Conservation (phyloP, 2,113 vertebrate species). For the Gymnobelideus leadbeateri region DNA sequence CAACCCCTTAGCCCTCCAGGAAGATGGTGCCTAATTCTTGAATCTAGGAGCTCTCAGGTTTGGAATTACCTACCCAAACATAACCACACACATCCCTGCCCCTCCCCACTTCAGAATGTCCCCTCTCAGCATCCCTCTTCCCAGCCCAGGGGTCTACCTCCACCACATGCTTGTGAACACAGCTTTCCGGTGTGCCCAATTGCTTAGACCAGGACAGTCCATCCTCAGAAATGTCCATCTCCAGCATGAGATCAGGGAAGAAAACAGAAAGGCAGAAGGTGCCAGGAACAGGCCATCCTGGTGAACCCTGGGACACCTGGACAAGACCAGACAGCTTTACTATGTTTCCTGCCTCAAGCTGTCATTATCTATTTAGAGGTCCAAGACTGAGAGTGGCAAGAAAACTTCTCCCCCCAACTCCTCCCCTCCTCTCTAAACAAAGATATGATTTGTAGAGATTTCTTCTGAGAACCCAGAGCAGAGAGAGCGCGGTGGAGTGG, state of each 20-base stretch:
- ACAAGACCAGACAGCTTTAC: not conserved
- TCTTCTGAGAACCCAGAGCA: not conserved
- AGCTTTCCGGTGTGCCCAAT: not conserved
- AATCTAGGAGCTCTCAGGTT: not conserved
- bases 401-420: not conserved
- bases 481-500: not conserved
- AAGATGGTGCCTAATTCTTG: not conserved
- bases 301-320: not conserved
- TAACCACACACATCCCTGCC: too few species aligned
- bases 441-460: not conserved
- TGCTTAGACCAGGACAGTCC: not conserved
- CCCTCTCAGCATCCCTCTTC: not conserved
- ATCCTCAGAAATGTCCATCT: not conserved
- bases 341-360: not conserved
- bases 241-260: not conserved
- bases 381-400: not conserved
- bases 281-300: not conserved
- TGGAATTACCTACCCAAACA: not conserved
- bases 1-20: not conserved
- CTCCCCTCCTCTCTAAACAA: not conserved
- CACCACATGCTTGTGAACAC: not conserved
- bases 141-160: not conserved
- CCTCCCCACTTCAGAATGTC: not conserved
- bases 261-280: not conserved
- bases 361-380: not conserved